Percentiles rank a stretch among this genome's conserved stretches.
Conservation (phyloP, 2,113 vertebrate genomes). For the Pluvianellus socialis region DNA sequence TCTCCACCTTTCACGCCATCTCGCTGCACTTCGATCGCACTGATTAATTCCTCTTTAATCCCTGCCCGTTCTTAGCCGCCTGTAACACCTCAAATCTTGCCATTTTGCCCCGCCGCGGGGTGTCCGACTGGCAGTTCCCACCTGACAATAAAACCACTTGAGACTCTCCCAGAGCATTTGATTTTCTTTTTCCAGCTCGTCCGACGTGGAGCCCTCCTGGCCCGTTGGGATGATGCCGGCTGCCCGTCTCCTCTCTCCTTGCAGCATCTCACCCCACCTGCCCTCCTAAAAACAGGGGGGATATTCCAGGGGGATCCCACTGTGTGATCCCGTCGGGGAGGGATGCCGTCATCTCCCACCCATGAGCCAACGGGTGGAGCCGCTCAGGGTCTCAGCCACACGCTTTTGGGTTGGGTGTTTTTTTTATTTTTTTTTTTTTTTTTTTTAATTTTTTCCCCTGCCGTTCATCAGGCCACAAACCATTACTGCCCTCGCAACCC, state of each 20-base stretch:
- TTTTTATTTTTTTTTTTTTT: too few species aligned
- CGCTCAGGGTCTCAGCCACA: not conserved
- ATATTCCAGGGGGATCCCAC: not conserved
- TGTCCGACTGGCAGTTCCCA: not conserved
- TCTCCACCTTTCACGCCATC: not conserved
- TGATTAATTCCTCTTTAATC: not conserved
- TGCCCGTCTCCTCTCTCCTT: not conserved
- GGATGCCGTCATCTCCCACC: not conserved
- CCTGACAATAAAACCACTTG: not conserved
- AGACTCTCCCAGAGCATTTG: not conserved
- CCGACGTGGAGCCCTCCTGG: too few species aligned
- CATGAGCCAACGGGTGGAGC: too few species aligned
- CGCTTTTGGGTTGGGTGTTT: too few species aligned
- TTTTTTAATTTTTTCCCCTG: too few species aligned
- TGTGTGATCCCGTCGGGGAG: too few species aligned
- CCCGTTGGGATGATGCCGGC: not conserved
- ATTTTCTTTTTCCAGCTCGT: not conserved
- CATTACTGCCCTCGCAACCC: too few species aligned
- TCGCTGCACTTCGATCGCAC: not conserved
- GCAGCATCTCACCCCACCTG: not conserved
- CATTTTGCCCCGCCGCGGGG: not conserved
- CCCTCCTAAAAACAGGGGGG: not conserved
- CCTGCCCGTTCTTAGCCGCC: not conserved
- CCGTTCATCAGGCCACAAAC: not conserved
- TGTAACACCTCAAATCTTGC: not conserved